Base-by-base conservation (phyloP, 35 echinoderm and acorn worm genomes). In the Holothuria glaberrima region DNA sequence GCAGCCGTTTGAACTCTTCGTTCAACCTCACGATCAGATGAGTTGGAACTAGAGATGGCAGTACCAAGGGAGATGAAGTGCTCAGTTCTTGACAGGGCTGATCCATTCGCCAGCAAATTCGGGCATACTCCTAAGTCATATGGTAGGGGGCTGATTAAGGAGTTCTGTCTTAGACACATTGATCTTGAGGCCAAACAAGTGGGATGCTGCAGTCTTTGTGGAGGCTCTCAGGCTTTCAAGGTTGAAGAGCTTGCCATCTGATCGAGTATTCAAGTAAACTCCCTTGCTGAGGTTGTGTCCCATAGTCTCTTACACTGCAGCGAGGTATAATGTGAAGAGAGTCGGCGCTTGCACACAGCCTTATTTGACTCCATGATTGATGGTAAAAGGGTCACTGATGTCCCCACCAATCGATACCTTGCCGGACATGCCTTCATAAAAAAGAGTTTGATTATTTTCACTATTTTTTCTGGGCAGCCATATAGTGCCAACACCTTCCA, bases 391-490 rank as follows among this genome's bases (percentile, higher is more conserved):
- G 48, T 86, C 90, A 52, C 18, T 31, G 41, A 57, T 34, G 32
- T 91, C 64, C 14, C 67, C 80, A 58, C 33, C 69, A 16, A 60
- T 35, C 6, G 80, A 44, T 29, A 72, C 61, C 65, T 27, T 59
- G 58, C 76, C 31, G 31, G 80, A n/a, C 89, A 90, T 82, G 34
- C 77, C 77, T n/a, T 90, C 89, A 60, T 90, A 76, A 58, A n/a
- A n/a, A 90, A 66, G 13, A 2, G 5, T 59, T 90, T 62, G 59
- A 90, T 83, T n/a, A 76, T 64, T 21, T 83, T 83, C 3, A 93
- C 82, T 19, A 89, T 31, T 65, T 82, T 84, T 20, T 26, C 5
- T 67, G 83, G 92, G 65, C 87, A 88, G 36, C 86, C 92, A 74
- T 85, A 93, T 59, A 58, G 59, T 22, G 13, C 24, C 48, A 93